Percentiles rank a stretch among this genome's conserved stretches.
phyloP scores from a whole-genome alignment of 2,888 invertebrate genomes.

The Metellina segmentata region DNA sequence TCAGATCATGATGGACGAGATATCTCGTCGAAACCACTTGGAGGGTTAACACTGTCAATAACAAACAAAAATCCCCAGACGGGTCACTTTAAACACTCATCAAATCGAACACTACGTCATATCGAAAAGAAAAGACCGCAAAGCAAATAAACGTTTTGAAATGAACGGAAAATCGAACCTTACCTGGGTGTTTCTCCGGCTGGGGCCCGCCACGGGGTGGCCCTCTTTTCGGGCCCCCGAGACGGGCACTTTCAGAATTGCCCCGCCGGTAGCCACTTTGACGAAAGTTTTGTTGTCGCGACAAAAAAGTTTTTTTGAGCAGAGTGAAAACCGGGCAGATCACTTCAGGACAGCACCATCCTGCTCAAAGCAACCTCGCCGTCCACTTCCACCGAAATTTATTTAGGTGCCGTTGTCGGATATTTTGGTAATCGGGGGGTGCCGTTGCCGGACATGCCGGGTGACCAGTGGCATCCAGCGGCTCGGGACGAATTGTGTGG shows the following conservation, averaged over 20 bases:
- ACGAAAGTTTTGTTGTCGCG: background rate
- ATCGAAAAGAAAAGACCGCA: background rate
- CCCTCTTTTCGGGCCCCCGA: slow-evolving; percentile 61
- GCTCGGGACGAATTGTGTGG: slow-evolving; percentile 50
- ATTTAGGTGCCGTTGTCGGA: background rate
- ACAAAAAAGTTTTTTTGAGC: background rate
- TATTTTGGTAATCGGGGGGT: background rate
- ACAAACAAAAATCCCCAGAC: background rate
- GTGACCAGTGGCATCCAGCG: slow-evolving; percentile 30
- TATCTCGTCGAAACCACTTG: no score
- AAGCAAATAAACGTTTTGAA: background rate
- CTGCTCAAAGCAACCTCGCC: background rate
- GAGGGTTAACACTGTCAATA: no score
- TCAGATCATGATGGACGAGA: no score
- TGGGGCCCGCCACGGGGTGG: slow-evolving; percentile 57
- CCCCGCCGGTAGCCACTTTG: slow-evolving; percentile 69
- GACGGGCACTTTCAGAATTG: slow-evolving; percentile 51
- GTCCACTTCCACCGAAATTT: background rate
- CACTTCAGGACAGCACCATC: background rate
- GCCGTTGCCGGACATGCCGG: slow-evolving; percentile 15
- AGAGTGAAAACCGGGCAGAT: background rate
- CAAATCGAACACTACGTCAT: background rate
- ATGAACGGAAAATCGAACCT: background rate
- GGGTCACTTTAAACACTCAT: no score
- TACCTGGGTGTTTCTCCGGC: slow-evolving; percentile 63